Evolutionary conservation across 2,113 vertebrate genomes (phyloP).

Genomic region (Nestor notabilis): DNA sequence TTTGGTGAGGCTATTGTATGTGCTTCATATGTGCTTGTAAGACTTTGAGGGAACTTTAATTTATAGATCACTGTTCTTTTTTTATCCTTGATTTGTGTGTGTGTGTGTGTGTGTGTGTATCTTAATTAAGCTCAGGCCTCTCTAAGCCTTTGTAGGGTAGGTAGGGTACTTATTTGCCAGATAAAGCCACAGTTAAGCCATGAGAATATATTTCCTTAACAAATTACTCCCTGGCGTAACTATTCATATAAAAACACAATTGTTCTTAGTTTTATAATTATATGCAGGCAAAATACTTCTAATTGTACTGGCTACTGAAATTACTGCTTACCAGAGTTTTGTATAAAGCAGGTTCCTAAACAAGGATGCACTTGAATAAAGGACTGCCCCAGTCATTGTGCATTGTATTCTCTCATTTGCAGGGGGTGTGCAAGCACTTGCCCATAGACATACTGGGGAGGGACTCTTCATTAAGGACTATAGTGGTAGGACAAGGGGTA

Average conservation of each 20-base stretch:
- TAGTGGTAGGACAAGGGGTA: no score
- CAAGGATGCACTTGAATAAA: not conserved
- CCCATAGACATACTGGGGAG: not conserved
- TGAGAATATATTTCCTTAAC: not conserved
- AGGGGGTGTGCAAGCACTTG: not conserved
- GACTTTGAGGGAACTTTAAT: not conserved
- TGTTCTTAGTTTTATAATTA: not conserved
- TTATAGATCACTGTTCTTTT: not conserved
- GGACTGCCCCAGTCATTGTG: not conserved
- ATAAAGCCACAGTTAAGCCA: not conserved
- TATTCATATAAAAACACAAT: not conserved
- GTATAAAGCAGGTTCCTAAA: not conserved
- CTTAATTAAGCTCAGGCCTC: not conserved
- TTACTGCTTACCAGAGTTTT: not conserved
- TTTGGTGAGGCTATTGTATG: not conserved
- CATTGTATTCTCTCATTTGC: not conserved
- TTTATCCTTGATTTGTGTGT: not conserved
- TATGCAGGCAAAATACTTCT: not conserved
- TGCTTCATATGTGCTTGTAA: not conserved
- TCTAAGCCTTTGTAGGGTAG: not conserved
- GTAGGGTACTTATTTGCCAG: not conserved
- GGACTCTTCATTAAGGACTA: no score
- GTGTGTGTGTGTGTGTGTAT: not conserved
- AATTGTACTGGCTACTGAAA: not conserved
- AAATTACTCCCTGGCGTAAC: not conserved